Conservation (phyloP, 2,113 vertebrate genomes). For the Xiphias gladius region DNA sequence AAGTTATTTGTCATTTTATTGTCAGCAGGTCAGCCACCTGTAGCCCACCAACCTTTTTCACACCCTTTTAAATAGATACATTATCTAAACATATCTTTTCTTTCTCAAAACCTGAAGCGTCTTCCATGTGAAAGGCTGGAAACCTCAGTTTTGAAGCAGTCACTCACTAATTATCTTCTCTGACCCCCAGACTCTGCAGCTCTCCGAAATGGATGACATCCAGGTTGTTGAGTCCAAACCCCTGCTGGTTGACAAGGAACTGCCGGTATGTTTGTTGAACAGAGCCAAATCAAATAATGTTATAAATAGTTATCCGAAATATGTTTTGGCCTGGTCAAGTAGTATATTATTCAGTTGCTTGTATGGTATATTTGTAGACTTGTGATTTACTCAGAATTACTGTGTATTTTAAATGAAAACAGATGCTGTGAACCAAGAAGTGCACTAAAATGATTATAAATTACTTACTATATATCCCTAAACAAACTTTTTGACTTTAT, state of each 20-base stretch:
- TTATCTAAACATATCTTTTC: neutral
- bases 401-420: neutral
- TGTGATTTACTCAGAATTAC: neutral
- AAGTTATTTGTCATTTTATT: slow-evolving; percentile 17
- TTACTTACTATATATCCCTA: neutral
- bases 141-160: slow-evolving; percentile 11
- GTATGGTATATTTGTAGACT: neutral
- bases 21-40: neutral
- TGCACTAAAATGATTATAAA: neutral
- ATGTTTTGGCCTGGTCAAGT: neutral
- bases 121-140: slow-evolving; percentile 23
- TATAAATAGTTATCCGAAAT: neutral
- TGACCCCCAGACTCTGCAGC: slow-evolving; percentile 52
- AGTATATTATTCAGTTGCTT: neutral
- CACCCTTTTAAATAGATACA: neutral
- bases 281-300: neutral
- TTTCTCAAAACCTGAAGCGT: neutral
- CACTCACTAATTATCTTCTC: slow-evolving; percentile 3
- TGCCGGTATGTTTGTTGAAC: slow-evolving; percentile 76
- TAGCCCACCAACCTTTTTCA: neutral
- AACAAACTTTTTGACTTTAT: no score
- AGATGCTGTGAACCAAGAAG: neutral
- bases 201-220: slow-evolving; percentile 84
- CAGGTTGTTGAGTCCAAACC: slow-evolving; percentile 83
- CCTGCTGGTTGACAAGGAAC: slow-evolving; percentile 83